Base-by-base conservation (phyloP, 1,140 invertebrate species). In the Centruroides vittatus region DNA sequence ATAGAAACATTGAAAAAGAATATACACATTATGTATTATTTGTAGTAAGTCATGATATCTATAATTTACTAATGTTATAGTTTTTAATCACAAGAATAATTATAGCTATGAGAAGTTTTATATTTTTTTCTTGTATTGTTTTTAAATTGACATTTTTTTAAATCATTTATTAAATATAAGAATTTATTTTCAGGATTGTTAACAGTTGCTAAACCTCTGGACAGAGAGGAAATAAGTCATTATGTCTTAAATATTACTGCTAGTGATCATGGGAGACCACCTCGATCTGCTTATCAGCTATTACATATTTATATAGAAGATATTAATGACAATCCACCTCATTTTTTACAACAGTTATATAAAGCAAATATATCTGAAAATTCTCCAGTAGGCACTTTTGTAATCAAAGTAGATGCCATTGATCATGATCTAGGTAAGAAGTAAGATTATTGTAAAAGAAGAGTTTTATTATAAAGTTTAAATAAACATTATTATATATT, bases 221-320 rank as follows among this genome's bases (percentile, higher is more conserved):
- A 96, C 73, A 81, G 91, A 47, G 93, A 95, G 76, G 79, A 76
- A 13, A 74, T 79, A 34, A 82, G 86, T 72, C 76, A 79, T 59
- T 95, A 93, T 75, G 79, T 79, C 61, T 76, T 96, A 60, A 83
- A 81, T 1, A 83, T 97, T 10, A 78, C 85, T 36, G 93, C 93
- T 3, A 84, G 81, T 47, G 88, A 98, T 75, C 89, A 93, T 74
- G 93, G 93, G 11, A 84, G 84, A 10, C 89, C 89, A 3, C 80
- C 80, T 66, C 78, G 83, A 60, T 77, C 79, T 23, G 75, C 82
- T 53, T 78, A 82, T 64, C 78, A 82, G 35, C 74, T 86, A 35
- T 66, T 77, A 11, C 74, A 83, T 52, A 78, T 88, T n/a, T 72
- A 81, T 6, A 77, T 89, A 1, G 78, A 84, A 67, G 85, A 85